phyloP scores from a whole-genome alignment of 1,140 invertebrate genomes.

The Sycobia sp. region DNA sequence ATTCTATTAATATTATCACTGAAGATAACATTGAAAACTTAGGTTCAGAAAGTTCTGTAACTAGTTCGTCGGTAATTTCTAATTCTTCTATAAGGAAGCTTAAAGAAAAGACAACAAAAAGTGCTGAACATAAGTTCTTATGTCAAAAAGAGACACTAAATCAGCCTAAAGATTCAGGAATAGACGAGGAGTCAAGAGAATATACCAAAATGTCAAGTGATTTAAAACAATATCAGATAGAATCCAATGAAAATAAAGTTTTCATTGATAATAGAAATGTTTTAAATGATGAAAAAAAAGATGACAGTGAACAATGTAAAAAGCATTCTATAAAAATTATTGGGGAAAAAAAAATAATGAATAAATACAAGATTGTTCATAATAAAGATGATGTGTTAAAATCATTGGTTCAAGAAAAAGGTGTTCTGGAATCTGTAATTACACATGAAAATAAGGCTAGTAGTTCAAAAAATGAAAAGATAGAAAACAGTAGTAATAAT shows the following conservation, averaged over 20 bases:
- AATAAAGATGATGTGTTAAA: not conserved
- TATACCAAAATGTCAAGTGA: not conserved
- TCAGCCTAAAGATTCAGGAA: slow-evolving; percentile 22
- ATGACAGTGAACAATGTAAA: not conserved
- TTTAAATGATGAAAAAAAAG: not conserved
- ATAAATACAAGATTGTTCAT: slow-evolving; percentile 23
- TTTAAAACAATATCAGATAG: not conserved
- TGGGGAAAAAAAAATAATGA: slow-evolving; percentile 15
- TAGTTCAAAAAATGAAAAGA: not conserved
- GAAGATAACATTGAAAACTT: no score
- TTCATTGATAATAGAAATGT: not conserved
- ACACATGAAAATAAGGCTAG: not conserved
- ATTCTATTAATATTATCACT: not conserved
- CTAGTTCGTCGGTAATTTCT: slow-evolving; percentile 16
- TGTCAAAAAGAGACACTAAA: slow-evolving; percentile 11
- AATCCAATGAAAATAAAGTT: not conserved
- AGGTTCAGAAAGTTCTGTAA: not conserved
- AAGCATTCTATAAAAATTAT: slow-evolving; percentile 17
- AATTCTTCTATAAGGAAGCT: slow-evolving; percentile 2
- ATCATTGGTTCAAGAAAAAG: not conserved
- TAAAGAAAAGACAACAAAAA: slow-evolving; percentile 23
- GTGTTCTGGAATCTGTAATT: not conserved
- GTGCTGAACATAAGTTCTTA: no score
- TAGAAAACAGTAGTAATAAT: not conserved
- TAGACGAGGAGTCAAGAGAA: slow-evolving; percentile 26